Evolutionary conservation across 2,113 vertebrate species (phyloP), one percentile per base, ranked within the genome.

Genomic region (Pseudorasbora parva): DNA sequence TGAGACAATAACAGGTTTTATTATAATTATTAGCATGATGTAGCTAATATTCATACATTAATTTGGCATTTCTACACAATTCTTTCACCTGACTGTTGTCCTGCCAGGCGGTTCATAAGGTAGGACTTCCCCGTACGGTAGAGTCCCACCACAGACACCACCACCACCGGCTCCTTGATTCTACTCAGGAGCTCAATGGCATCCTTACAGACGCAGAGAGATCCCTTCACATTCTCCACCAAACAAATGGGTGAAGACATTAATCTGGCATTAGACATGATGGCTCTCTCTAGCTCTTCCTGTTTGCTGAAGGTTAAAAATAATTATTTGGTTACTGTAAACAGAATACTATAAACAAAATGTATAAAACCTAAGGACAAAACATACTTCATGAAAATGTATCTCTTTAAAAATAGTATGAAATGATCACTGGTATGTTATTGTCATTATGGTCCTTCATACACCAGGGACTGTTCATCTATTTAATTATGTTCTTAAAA

Each of bases 121-220:
- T 90, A 90, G 43, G 90, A 90, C 17, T 91, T 90, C 21, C 90
- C 90, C 0, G 89, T 86, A 11, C 90, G 86, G 69, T 88, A 88
- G 12, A 85, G 82, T 49, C 90, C 89, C 4, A 86, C 59, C 15
- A 91, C 83, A 73, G 85, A 84, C 78, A 90, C 88, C 33, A 90
- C 89, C 30, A 89, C 89, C 82, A 90, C 84, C 0, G 88, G 89
- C 77, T 88, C 62, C 0, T 15, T 83, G 51, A 87, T 59, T 3
- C 1, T 15, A 14, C 41, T 11, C 54, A 91, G 85, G 27, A 83
- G 56, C 66, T 15, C 5, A 33, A 82, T 81, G 6, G 88, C 86
- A 49, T 76, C n/a, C 15, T 59, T 21, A 43, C 3, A 82, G 1
- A 86, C 37, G 12, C 0, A 1, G 30, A 91, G 75, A n/a, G 84